Evolutionary conservation across 2,888 invertebrate genomes (phyloP).

Genomic region (Agrochola circellaris): DNA sequence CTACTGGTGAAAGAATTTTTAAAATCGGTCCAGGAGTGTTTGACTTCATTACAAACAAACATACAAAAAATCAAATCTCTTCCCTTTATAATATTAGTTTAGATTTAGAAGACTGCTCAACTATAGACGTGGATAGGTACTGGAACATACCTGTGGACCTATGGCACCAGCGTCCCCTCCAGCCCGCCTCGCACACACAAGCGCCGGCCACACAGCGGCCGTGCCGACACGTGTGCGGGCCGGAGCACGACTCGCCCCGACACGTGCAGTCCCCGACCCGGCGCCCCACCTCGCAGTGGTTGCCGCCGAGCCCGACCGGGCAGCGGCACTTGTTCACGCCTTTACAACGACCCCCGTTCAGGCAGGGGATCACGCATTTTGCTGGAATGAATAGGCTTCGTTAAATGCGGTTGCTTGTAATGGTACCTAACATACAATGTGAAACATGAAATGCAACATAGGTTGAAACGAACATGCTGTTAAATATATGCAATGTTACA

Average conservation of each 20-base stretch:
- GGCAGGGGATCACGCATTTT: constrained; percentile 97
- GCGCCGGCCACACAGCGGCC: constrained; percentile 94
- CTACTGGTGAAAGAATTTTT: too few species aligned
- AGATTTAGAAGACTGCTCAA: neutral
- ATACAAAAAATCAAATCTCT: too few species aligned
- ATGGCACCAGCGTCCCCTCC: constrained; percentile 95
- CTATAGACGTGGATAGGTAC: neutral
- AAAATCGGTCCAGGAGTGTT: too few species aligned
- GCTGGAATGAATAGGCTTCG: constrained; percentile 86
- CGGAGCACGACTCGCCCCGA: constrained; percentile 93
- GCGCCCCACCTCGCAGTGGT: constrained; percentile 97
- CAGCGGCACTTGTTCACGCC: constrained; percentile 97
- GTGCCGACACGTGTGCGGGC: constrained; percentile 94
- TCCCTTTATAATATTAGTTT: too few species aligned
- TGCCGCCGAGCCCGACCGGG: constrained; percentile 95
- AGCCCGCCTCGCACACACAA: constrained; percentile 95
- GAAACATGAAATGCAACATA: too few species aligned
- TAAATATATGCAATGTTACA: too few species aligned
- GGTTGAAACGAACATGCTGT: too few species aligned
- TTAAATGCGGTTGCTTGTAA: too few species aligned
- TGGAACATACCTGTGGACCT: constrained; percentile 90
- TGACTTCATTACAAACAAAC: too few species aligned
- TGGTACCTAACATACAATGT: too few species aligned
- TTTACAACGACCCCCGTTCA: constrained; percentile 97
- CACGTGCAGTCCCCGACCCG: constrained; percentile 94